These are phyloP conservation scores for Molanna angustata DNA, from an alignment of 2,888 invertebrate species.

Conservation along the genomic window DNA sequence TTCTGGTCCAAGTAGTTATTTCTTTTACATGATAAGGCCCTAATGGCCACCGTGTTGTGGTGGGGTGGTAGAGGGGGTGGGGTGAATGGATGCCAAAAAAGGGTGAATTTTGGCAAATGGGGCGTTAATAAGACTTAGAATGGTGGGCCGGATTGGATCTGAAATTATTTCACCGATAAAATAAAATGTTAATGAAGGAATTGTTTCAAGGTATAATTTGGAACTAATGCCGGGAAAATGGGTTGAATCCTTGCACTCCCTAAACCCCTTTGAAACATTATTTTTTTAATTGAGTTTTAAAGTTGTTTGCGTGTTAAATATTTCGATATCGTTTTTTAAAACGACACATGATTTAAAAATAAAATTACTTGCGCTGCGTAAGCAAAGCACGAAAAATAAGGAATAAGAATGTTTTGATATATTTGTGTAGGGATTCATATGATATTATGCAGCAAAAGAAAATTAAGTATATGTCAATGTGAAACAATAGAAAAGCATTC, in stretches of 20 bases:
- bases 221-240: conserved; percentile 4
- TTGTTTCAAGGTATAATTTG: conserved; percentile 6
- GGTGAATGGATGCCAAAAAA: not conserved
- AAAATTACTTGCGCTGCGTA: too few relatives aligned
- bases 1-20: conserved; percentile 22
- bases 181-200: conserved; percentile 12
- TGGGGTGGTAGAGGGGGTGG: conserved; percentile 1
- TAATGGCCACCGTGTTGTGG: conserved; percentile 15
- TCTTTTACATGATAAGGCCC: conserved; percentile 26
- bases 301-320: not conserved
- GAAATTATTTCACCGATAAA: conserved; percentile 17
- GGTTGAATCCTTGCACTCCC: not conserved
- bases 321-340: not conserved
- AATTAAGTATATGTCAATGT: too few relatives aligned
- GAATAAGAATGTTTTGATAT: too few relatives aligned
- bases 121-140: conserved; percentile 30
- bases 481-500: too few relatives aligned
- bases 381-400: too few relatives aligned
- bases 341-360: too few relatives aligned
- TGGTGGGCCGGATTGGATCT: conserved; percentile 15
- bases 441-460: too few relatives aligned
- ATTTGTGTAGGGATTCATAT: too few relatives aligned
- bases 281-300: conserved; percentile 4
- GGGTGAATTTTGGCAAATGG: conserved; percentile 26
- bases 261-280: not conserved